Conservation (phyloP, 2,888 invertebrate species). For the Brachypalpus laphriformis region DNA sequence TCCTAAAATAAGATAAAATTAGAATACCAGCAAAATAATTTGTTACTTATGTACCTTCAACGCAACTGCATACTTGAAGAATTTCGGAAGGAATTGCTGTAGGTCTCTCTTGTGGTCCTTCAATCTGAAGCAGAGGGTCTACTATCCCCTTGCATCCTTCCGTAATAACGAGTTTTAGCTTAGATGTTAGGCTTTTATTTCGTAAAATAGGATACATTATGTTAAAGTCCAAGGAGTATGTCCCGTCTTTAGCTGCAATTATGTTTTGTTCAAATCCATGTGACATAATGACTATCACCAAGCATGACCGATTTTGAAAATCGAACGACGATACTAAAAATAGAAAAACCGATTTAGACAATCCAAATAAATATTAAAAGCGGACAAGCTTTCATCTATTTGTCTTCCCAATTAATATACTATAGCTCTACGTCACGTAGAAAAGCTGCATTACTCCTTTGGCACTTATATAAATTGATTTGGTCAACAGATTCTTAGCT, state of each 20-base stretch:
- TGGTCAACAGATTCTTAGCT: too few relatives aligned
- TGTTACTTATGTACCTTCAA: slow-evolving; percentile 28
- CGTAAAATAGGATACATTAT: slow-evolving; percentile 40
- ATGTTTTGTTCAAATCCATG: slow-evolving; percentile 42
- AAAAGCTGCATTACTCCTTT: too few relatives aligned
- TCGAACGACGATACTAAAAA: slow-evolving; percentile 27
- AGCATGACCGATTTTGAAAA: slow-evolving; percentile 25
- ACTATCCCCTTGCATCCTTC: slow-evolving; percentile 47
- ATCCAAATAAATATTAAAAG: too few relatives aligned
- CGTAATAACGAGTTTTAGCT: slow-evolving; percentile 26
- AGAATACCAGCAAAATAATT: background rate
- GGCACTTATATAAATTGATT: too few relatives aligned
- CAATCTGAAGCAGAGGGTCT: slow-evolving; percentile 11
- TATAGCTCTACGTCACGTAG: too few relatives aligned
- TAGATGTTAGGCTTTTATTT: slow-evolving; percentile 40
- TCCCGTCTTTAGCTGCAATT: slow-evolving; percentile 46
- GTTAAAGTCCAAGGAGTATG: slow-evolving; percentile 39
- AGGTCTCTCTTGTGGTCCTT: background rate
- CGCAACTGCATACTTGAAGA: slow-evolving; percentile 46
- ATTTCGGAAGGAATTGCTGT: slow-evolving; percentile 43
- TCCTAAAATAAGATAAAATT: slow-evolving; percentile 11
- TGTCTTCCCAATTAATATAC: too few relatives aligned
- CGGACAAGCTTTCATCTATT: too few relatives aligned
- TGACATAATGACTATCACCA: slow-evolving; percentile 52
- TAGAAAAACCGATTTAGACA: background rate